These are phyloP conservation scores for Eupithecia pulchellata DNA, from an alignment of 2,888 invertebrate genomes.

Conservation along the genomic window DNA sequence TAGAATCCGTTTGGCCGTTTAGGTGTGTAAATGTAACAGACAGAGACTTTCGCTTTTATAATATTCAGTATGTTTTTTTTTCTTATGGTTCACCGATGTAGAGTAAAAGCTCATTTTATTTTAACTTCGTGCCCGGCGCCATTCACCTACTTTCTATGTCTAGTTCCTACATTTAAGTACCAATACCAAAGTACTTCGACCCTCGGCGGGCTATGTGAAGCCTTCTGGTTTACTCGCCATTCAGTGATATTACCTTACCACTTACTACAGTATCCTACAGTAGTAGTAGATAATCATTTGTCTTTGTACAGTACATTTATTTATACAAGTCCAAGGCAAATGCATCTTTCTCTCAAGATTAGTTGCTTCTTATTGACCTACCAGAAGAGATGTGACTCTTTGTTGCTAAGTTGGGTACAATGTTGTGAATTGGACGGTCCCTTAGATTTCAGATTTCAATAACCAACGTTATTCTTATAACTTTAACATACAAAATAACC, in stretches of 20 bases:
- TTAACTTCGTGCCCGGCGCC: background rate
- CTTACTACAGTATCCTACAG: no score
- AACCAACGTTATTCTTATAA: no score
- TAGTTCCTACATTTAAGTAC: background rate
- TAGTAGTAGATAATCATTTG: no score
- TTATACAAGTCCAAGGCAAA: background rate
- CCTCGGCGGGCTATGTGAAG: constrained; percentile 1
- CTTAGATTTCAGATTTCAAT: no score
- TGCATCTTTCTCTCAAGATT: background rate
- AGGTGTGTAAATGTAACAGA: no score
- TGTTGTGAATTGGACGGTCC: no score
- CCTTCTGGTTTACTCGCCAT: constrained; percentile 8
- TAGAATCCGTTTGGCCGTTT: no score
- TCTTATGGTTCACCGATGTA: background rate
- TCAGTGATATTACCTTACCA: constrained; percentile 14
- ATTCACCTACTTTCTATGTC: constrained; percentile 4
- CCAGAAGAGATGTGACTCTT: background rate
- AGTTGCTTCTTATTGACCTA: background rate
- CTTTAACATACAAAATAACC: no score
- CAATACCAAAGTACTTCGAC: no score
- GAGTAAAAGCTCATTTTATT: background rate
- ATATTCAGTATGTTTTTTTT: no score
- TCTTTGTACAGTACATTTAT: constrained; percentile 3
- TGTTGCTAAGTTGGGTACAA: background rate
- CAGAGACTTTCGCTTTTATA: no score